Evolutionary conservation across 2,888 invertebrate genomes (phyloP).

Genomic region (Cheilosia variabilis): DNA sequence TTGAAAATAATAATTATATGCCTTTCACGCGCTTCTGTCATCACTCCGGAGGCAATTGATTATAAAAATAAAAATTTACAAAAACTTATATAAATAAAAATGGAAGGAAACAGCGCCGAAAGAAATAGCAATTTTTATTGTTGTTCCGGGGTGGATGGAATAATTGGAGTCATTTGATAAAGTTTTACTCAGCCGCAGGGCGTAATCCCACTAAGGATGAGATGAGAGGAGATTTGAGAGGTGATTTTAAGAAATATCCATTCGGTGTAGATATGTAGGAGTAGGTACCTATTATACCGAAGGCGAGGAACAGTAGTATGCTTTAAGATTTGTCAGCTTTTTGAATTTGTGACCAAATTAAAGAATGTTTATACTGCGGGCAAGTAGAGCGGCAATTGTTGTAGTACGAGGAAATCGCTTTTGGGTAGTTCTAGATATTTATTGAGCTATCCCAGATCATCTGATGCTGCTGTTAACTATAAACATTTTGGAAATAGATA

Average conservation of each 20-base stretch:
- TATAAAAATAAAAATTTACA: slow-evolving; percentile 38
- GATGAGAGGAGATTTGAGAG: slow-evolving; percentile 1
- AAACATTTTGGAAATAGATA: too few species aligned
- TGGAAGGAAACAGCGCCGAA: slow-evolving; percentile 1
- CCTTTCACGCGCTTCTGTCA: slow-evolving; percentile 58
- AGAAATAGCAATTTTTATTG: slow-evolving; percentile 44
- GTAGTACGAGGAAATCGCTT: neutral
- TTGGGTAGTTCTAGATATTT: too few species aligned
- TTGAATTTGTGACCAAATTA: too few species aligned
- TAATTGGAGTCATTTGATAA: slow-evolving; percentile 41
- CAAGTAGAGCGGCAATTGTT: neutral
- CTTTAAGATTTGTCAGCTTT: too few species aligned
- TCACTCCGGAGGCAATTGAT: slow-evolving; percentile 56
- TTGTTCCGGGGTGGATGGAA: slow-evolving; percentile 32
- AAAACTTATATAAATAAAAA: slow-evolving; percentile 26
- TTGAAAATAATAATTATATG: slow-evolving; percentile 63
- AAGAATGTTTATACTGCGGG: neutral
- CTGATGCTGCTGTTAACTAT: too few species aligned
- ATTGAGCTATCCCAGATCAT: too few species aligned
- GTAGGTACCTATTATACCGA: too few species aligned
- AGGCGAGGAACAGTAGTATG: too few species aligned
- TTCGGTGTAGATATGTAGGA: neutral
- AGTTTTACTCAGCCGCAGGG: slow-evolving; percentile 27
- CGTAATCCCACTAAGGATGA: slow-evolving; percentile 6
- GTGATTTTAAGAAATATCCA: neutral